Percentiles rank a stretch among this genome's conserved stretches.
These are phyloP conservation scores for Epinotia brunnichana DNA, from an alignment of 2,888 invertebrate genomes.

Conservation along the genomic window DNA sequence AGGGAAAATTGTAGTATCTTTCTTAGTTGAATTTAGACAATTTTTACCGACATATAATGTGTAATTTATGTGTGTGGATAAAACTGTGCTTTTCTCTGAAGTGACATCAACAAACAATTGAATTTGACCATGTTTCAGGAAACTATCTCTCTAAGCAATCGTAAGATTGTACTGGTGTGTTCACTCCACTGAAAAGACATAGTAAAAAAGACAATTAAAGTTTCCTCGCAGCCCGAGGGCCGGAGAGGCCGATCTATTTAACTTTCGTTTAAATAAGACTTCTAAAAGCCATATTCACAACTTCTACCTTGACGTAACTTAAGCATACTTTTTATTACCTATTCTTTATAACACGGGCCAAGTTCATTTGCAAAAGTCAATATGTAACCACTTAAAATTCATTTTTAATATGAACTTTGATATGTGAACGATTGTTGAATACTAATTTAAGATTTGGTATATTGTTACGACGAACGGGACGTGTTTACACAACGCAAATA, in stretches of 20 bases:
- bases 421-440: neutral
- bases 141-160: too few species aligned
- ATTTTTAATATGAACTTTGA: neutral
- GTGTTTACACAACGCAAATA: too few species aligned
- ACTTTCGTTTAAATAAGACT: conserved; percentile 1
- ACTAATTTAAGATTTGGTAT: neutral
- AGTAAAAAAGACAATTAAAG: neutral
- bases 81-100: too few species aligned
- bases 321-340: neutral
- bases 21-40: too few species aligned
- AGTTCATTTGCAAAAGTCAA: neutral
- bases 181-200: neutral
- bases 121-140: too few species aligned
- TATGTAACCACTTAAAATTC: neutral
- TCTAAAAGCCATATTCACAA: neutral
- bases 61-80: too few species aligned
- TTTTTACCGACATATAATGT: too few species aligned
- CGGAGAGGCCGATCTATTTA: neutral
- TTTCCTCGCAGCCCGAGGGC: neutral
- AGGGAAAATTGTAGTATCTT: too few species aligned
- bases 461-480: neutral
- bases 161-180: too few species aligned
- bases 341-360: neutral
- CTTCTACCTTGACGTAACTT: neutral
- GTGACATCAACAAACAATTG: too few species aligned